phyloP scores from a whole-genome alignment of 2,113 vertebrate genomes.

The Otocyon megalotis region DNA sequence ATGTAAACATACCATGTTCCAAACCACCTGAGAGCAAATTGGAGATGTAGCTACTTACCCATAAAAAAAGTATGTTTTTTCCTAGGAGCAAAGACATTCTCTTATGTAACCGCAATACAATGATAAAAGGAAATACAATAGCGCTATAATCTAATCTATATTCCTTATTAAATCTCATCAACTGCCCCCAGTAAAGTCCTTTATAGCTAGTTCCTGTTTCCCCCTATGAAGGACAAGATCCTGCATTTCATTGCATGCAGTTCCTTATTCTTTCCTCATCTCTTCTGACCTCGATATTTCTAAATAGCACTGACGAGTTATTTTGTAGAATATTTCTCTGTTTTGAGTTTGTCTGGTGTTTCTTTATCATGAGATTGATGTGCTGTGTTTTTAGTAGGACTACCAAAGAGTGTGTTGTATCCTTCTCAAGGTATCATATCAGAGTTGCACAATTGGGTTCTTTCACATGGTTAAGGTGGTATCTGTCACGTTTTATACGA shows the following conservation, averaged over 20 bases:
- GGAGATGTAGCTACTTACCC: neutral
- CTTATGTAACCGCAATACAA: neutral
- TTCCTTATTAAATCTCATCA: neutral
- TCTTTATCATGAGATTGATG: neutral
- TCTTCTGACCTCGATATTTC: neutral
- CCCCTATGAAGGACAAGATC: too few relatives aligned
- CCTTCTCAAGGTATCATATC: neutral
- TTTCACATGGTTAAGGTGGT: neutral
- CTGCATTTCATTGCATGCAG: neutral
- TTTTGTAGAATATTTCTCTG: neutral
- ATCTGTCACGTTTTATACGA: neutral
- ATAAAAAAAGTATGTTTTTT: neutral
- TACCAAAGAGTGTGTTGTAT: neutral
- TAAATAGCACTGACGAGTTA: neutral
- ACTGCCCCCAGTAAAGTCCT: neutral
- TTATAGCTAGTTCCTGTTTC: neutral
- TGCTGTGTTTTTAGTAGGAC: neutral
- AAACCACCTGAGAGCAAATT: neutral
- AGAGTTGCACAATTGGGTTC: neutral
- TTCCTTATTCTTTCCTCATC: neutral
- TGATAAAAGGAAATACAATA: neutral
- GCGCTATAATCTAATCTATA: neutral
- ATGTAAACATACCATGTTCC: neutral
- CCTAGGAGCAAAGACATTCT: neutral
- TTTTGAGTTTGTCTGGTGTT: neutral